Percentiles rank a stretch among this genome's conserved stretches.
These are phyloP conservation scores for Ochropleura plecta DNA, from an alignment of 2,888 invertebrate species.

Conservation along the genomic window DNA sequence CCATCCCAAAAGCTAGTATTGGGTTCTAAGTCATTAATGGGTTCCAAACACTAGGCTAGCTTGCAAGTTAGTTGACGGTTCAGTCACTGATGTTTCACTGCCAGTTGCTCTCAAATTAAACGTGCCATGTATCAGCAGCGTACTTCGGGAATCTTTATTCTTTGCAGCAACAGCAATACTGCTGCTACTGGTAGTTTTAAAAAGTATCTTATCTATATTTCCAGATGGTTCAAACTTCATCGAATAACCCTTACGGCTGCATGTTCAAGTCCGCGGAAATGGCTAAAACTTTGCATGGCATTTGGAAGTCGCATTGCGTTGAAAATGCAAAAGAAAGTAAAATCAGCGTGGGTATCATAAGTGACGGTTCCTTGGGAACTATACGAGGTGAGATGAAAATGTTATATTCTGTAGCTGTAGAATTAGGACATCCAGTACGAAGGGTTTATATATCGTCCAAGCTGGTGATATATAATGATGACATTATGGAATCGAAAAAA, in stretches of 20 bases:
- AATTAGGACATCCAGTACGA: neutral
- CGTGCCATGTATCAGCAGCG: neutral
- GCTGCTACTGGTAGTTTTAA: neutral
- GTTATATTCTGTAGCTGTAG: neutral
- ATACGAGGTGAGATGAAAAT: slow-evolving; percentile 77
- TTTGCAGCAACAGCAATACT: neutral
- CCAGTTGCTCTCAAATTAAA: neutral
- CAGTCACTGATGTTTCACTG: too few species aligned
- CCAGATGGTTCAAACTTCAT: slow-evolving; percentile 51
- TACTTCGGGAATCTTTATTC: neutral
- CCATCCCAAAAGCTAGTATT: neutral
- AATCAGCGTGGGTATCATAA: slow-evolving; percentile 81
- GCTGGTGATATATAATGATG: neutral
- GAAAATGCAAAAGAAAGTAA: slow-evolving; percentile 64
- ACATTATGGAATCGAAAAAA: neutral
- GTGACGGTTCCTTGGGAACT: slow-evolving; percentile 83
- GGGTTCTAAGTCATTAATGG: neutral
- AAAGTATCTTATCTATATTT: neutral
- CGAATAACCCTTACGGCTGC: slow-evolving; percentile 81
- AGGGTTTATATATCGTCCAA: neutral
- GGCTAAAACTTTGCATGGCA: slow-evolving; percentile 72
- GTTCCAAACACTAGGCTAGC: neutral
- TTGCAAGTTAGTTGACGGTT: neutral
- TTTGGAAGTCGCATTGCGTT: slow-evolving; percentile 76
- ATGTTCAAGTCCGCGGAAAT: slow-evolving; percentile 80